Evolutionary conservation across 2,113 vertebrate species (phyloP).

Genomic region (Periophthalmus modestus): DNA sequence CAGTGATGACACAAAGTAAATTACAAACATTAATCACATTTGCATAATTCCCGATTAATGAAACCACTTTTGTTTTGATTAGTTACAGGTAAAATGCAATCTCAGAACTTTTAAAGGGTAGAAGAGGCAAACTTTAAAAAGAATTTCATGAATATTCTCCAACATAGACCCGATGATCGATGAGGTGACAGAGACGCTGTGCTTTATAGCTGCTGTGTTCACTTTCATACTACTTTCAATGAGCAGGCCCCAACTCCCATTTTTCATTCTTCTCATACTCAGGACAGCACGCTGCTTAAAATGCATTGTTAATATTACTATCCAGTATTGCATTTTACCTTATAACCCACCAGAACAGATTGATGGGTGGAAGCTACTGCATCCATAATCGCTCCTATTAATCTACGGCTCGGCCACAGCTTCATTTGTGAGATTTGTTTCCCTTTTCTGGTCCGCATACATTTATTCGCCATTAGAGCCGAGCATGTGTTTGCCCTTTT

Average conservation of each 20-base stretch:
- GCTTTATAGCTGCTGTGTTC: slow-evolving; percentile 11
- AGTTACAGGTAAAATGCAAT: not conserved
- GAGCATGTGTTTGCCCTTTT: slow-evolving; percentile 33
- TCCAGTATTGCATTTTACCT: slow-evolving; percentile 42
- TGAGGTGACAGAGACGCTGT: slow-evolving; percentile 13
- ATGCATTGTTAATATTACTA: slow-evolving; percentile 47
- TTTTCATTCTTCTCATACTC: slow-evolving; percentile 23
- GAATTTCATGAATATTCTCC: slow-evolving; percentile 6
- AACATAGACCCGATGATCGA: slow-evolving; percentile 16
- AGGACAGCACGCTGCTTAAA: slow-evolving; percentile 37
- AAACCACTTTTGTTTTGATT: not conserved
- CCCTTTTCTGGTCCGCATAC: slow-evolving; percentile 43
- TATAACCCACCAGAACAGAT: slow-evolving; percentile 21
- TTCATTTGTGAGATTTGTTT: slow-evolving; percentile 45
- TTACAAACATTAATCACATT: not conserved
- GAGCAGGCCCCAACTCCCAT: slow-evolving; percentile 15
- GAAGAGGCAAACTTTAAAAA: not conserved
- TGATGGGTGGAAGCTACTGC: slow-evolving; percentile 59
- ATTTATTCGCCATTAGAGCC: slow-evolving; percentile 31
- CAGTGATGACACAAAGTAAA: not conserved
- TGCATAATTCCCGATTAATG: not conserved
- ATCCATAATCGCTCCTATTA: slow-evolving; percentile 55
- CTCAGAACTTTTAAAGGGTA: not conserved
- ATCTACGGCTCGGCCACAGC: slow-evolving; percentile 39
- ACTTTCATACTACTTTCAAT: slow-evolving; percentile 20